Conservation (phyloP, 2,888 invertebrate species). For the Nipponacmea schrenckii region DNA sequence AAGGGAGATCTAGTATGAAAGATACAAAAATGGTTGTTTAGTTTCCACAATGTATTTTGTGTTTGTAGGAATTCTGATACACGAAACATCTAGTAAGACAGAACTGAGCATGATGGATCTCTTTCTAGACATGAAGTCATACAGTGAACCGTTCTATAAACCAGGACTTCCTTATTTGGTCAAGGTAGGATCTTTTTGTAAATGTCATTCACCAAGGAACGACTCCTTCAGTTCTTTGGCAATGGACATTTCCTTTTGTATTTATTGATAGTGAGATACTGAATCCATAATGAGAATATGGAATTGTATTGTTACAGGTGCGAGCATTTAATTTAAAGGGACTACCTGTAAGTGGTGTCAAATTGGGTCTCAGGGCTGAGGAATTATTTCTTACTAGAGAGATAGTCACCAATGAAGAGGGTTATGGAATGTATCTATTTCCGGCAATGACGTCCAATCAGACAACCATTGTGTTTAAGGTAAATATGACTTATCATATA, state of each 20-base stretch:
- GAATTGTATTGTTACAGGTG: neutral
- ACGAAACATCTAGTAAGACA: neutral
- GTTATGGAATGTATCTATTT: slow-evolving; percentile 11
- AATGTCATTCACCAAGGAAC: too few species aligned
- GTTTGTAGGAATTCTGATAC: neutral
- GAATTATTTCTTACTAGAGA: neutral
- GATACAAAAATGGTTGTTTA: too few species aligned
- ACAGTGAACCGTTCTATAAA: slow-evolving; percentile 11
- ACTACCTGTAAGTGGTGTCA: neutral
- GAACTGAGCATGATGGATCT: neutral
- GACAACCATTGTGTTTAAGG: slow-evolving; percentile 10
- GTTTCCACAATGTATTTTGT: neutral
- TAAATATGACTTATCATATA: neutral
- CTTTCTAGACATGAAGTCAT: slow-evolving; percentile 6
- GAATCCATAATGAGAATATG: too few species aligned
- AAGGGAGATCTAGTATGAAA: too few species aligned
- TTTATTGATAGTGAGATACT: too few species aligned
- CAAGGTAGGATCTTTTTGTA: neutral
- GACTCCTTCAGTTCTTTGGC: too few species aligned
- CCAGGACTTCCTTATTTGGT: slow-evolving; percentile 11
- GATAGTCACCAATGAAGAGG: slow-evolving; percentile 8
- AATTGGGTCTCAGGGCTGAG: neutral
- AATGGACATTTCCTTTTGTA: too few species aligned
- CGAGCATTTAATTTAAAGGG: slow-evolving; percentile 1
- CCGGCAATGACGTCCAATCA: slow-evolving; percentile 4